Evolutionary conservation across 2,888 invertebrate species (phyloP).

Genomic region (Ceraclea dissimilis): DNA sequence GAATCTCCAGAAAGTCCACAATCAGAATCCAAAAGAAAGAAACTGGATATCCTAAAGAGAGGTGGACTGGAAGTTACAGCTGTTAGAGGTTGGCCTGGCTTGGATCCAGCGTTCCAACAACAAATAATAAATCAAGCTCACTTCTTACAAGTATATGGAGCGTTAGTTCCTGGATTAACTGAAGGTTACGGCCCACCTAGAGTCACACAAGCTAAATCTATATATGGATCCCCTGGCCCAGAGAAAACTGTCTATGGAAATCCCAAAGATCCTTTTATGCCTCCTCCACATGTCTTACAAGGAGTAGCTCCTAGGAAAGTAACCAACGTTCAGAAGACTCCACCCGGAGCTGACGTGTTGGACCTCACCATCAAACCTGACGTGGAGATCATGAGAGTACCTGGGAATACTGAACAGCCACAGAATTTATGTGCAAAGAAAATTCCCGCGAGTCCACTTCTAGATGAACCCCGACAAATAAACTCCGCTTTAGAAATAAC

Average conservation of each 20-base stretch:
- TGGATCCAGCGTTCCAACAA: constrained; percentile 40
- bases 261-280: constrained; percentile 60
- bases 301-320: constrained; percentile 38
- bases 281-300: constrained; percentile 46
- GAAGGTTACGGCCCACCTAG: constrained; percentile 31
- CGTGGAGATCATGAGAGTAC: constrained; percentile 53
- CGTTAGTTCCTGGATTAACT: constrained; percentile 6
- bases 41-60: constrained; percentile 66
- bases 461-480: constrained; percentile 14
- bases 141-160: constrained; percentile 31
- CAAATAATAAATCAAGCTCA: constrained; percentile 46
- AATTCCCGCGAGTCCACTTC: neutral
- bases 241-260: constrained; percentile 65
- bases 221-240: constrained; percentile 49
- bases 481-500: constrained; percentile 54
- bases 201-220: constrained; percentile 56
- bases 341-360: constrained; percentile 49
- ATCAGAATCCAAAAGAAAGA: constrained; percentile 51
- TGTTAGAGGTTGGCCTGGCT: constrained; percentile 39
- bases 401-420: constrained; percentile 33
- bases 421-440: constrained; percentile 43
- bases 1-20: constrained; percentile 40
- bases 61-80: constrained; percentile 70
- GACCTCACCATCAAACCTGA: constrained; percentile 56
- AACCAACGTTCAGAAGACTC: constrained; percentile 28